Percentiles rank a stretch among this genome's conserved stretches.
phyloP scores from a whole-genome alignment of 2,113 vertebrate genomes.

The Amphilophus citrinellus region DNA sequence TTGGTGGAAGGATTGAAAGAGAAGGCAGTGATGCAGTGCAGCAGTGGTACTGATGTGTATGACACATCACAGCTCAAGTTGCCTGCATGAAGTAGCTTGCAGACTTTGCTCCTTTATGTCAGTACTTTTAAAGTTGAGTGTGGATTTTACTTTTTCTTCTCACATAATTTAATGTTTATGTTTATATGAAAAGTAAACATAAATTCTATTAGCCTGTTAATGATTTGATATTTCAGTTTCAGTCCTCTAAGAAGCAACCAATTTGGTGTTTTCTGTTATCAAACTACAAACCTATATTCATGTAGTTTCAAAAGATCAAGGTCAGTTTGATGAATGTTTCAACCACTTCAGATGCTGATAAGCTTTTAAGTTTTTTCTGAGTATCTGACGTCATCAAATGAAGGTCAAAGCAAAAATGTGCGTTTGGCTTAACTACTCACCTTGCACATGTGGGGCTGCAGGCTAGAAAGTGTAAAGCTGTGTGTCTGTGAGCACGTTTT shows the following conservation, averaged over 20 bases:
- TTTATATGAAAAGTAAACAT: neutral
- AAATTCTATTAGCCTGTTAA: neutral
- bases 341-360: neutral
- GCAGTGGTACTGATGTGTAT: neutral
- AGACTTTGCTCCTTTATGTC: neutral
- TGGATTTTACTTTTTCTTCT: neutral
- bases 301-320: conserved; percentile 1
- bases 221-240: neutral
- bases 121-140: neutral
- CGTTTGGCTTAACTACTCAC: neutral
- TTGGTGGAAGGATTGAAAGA: neutral
- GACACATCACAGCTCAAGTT: neutral
- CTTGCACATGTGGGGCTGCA: neutral
- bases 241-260: neutral
- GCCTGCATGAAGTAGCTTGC: neutral
- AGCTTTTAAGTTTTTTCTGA: neutral
- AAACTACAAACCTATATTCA: neutral
- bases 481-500: neutral
- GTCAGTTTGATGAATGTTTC: neutral
- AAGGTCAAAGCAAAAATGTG: neutral
- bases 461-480: neutral
- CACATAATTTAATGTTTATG: neutral
- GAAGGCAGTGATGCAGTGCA: neutral
- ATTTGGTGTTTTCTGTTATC: neutral
- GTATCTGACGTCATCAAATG: neutral